A percentile compares a stretch with the other conserved stretches of the same genome.
phyloP scores from a whole-genome alignment of 2,797 vertebrate species.

The Macropus fuliginosus region DNA sequence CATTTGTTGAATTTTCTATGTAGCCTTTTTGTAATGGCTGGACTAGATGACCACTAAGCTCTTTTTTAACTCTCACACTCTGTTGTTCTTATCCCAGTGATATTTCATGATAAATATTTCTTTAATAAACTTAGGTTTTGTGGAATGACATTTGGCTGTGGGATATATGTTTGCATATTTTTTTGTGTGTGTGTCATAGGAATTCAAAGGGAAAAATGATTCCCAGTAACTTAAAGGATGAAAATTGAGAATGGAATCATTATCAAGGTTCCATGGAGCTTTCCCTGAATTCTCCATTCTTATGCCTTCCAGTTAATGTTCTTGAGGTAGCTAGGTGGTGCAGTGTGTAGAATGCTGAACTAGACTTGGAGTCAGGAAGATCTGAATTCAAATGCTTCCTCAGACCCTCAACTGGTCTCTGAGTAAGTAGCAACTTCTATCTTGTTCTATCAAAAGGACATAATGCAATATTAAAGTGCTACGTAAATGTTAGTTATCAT shows the following conservation, averaged over 20 bases:
- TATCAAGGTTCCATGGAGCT: not conserved
- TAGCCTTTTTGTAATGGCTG: not conserved
- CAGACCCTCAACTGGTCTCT: not conserved
- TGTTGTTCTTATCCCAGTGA: no score
- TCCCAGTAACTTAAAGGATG: not conserved
- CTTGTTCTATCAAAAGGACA: not conserved
- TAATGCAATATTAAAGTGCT: not conserved
- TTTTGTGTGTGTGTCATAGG: not conserved
- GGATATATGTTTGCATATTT: no score
- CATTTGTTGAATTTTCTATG: not conserved
- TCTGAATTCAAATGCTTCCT: not conserved
- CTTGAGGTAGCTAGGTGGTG: not conserved
- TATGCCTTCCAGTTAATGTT: not conserved
- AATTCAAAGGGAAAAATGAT: not conserved
- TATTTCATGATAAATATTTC: no score
- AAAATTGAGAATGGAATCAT: not conserved
- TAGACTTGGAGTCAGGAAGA: not conserved
- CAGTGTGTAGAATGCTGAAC: not conserved
- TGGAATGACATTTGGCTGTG: no score
- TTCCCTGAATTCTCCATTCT: not conserved
- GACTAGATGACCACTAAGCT: not conserved
- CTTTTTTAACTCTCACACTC: not conserved
- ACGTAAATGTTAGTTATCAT: not conserved
- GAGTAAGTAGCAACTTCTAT: not conserved
- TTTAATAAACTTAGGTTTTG: no score